Evolutionary conservation across 2,888 invertebrate species (phyloP), one percentile per base, ranked within the genome.

Genomic region (Eupithecia subumbrata): DNA sequence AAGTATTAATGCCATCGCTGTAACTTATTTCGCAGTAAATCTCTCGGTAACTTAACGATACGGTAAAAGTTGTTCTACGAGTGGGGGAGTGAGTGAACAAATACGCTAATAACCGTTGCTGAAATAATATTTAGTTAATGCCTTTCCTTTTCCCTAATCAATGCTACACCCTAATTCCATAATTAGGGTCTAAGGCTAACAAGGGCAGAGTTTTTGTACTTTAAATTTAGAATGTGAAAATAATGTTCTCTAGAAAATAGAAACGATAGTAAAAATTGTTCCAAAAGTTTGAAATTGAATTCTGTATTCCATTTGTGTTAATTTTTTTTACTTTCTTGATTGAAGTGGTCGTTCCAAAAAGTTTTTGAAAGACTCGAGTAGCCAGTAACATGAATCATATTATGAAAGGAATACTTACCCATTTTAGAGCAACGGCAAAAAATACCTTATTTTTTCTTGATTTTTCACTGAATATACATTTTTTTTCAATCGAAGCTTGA

Each of bases 91-190:
- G 22, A 60, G 67, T 69, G 76, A 72, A 60, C 60, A 76, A 76
- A 73, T 72, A 76, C 45, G 68, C 45, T 67, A 48, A 68, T 66
- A 73, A 70, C 71, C 25, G 63, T 72, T 69, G 69, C 72, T 52
- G 52, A 74, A 74, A 73, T 72, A 73, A 77, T 78, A 71, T 76
- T 63, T 75, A 67, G 45, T 69, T 52, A 75, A 74, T 76, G 68
- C 52, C 69, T 60, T 68, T 73, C 25, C 72, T 45, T 73, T 68
- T 40, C 68, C 52, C 34, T 70, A 75, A 72, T 74, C 69, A 74
- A 56, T 70, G 22, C 69, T 60, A 64, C 68, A 76, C 63, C 70
- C 73, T n/a, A 8, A 37, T 37, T 37, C 66, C 66, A 40, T 77
- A 75, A 78, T 80, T 76, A 73, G 70, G 67, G 68, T 75, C 52